Evolutionary conservation across 1,140 invertebrate genomes (phyloP).

Genomic region (Lanistes nyassanus): DNA sequence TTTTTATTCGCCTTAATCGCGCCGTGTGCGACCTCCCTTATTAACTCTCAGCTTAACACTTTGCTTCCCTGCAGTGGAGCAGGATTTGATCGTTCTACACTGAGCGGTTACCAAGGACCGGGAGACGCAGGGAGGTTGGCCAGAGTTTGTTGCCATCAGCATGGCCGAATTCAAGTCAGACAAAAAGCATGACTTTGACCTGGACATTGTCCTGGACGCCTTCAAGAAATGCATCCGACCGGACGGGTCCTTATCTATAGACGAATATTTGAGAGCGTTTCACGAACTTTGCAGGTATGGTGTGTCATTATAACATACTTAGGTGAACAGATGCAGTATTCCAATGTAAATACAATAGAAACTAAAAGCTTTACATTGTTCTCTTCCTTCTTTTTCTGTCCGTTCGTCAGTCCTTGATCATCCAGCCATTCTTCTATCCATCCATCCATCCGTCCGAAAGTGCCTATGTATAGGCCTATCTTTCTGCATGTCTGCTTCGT

Average conservation of each 20-base stretch:
- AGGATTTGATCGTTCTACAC: not conserved
- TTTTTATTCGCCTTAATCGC: not conserved
- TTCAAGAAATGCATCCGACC: slow-evolving; percentile 35
- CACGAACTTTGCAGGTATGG: slow-evolving; percentile 50
- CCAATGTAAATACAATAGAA: too few species aligned
- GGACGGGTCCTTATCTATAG: slow-evolving; percentile 35
- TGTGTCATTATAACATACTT: not conserved
- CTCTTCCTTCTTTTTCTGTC: too few species aligned
- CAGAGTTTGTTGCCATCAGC: not conserved
- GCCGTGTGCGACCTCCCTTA: not conserved
- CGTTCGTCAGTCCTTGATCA: too few species aligned
- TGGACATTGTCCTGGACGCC: slow-evolving; percentile 43
- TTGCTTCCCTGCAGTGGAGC: not conserved
- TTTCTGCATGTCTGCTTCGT: too few species aligned
- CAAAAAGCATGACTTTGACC: slow-evolving; percentile 49
- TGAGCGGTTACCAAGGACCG: not conserved
- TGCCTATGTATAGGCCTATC: too few species aligned
- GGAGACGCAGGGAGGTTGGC: not conserved
- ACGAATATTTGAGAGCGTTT: slow-evolving; percentile 44
- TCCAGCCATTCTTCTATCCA: too few species aligned
- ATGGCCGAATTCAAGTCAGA: slow-evolving; percentile 36
- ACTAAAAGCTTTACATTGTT: too few species aligned
- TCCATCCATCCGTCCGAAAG: too few species aligned
- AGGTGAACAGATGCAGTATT: too few species aligned
- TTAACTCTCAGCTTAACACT: not conserved